Base-by-base conservation (phyloP, 2,888 invertebrate genomes). In the Thera obeliscata region DNA sequence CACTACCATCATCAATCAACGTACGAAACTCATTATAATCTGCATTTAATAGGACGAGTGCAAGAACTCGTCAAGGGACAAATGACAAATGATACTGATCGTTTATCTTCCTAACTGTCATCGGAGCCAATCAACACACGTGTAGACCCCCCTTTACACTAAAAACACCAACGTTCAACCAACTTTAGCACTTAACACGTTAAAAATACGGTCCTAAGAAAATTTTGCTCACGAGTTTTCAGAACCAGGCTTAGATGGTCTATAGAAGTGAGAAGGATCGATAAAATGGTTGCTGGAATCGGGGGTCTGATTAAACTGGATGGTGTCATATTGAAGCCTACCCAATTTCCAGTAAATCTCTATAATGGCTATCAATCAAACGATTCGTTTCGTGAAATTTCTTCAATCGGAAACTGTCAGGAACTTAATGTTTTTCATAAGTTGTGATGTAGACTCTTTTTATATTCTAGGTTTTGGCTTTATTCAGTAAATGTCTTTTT, bases 31-130 rank as follows among this genome's bases (percentile, higher is more conserved):
- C 86, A 88, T 91, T 87, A 89, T 86, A 82, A 84, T 85, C 83
- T 88, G 85, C 87, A 89, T 91, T 90, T 89, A 90, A 89, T 87
- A 88, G 88, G 86, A 85, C 83, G 83, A 87, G 81, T 87, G 85
- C 88, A 86, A 83, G 84, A 85, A 80, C 84, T 86, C 85, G 81
- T 84, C 85, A 83, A 70, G 73, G 79, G 85, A 83, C 85, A 76
- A 87, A 88, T 90, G 92, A 92, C 91, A 91, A 92, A 93, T 90
- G 92, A 89, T 89, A 82, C 75, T 79, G 85, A 88, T 89, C 90
- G 82, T 93, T 88, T 88, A 91, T 92, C 92, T 91, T 91, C 91
- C 86, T 90, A 90, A 89, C 90, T 91, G 92, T 92, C 92, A 91
- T 81, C 84, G 73, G 76, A 87, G 86, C 91, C 89, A 91, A 91